Evolutionary conservation across 2,113 vertebrate genomes (phyloP), one percentile per base, ranked within the genome.

Genomic region (Acrocephalus kingi): DNA sequence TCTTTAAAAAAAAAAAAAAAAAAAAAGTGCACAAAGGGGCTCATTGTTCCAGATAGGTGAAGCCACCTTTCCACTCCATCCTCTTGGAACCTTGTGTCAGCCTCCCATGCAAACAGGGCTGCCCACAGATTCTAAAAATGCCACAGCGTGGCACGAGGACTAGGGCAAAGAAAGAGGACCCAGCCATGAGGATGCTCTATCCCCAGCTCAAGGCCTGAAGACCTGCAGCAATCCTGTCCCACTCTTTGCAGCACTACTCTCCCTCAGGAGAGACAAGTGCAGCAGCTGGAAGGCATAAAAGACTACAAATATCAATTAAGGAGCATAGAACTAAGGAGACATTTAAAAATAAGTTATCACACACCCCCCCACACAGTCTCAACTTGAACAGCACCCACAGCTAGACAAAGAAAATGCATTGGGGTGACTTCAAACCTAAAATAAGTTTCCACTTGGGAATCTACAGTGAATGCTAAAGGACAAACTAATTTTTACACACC

Each of bases 271-370:
- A 81, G 28, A 54, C 24, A 71, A 81, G 9, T 39, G 17, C 46
- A 81, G 77, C 73, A 84, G 48, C 77, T 82, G 39, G 33, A 82
- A 93, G 55, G 87, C 43, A 84, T 69, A 46, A 87, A 81, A 87
- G 72, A 21, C 49, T 69, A 56, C 16, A 72, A 43, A 43, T 46
- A 84, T 27, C 27, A 87, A 63, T 74, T 68, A 87, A 74, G 27
- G 14, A 74, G 13, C 35, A 4, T 6, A 80, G 68, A 92, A 51
- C 59, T 90, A 30, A 71, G 33, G 24, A 94, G 35, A 81, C 21
- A 27, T 63, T 62, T 51, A 37, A 58, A 66, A 52, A 39, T 10
- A 87, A 52, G 48, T 78, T 91, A 63, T 19, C 33, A 14, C 45
- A 56, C 3, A 7, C 20, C 71, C 30, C 30, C 7, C 14, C 4